phyloP scores from a whole-genome alignment of 2,113 vertebrate species.

The Synchiropus splendidus region DNA sequence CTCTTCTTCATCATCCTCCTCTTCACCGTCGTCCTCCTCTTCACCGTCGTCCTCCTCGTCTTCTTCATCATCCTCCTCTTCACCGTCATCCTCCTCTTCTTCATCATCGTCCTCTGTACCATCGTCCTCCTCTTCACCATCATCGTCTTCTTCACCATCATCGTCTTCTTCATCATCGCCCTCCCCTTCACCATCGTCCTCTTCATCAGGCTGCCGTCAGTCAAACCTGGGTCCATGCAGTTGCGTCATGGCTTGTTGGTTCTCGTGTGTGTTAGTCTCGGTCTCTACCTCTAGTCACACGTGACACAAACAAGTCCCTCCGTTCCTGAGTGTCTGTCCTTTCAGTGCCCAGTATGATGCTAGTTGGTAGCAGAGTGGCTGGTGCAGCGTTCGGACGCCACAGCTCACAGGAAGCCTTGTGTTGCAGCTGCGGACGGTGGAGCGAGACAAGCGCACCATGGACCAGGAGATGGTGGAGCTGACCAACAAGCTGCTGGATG shows the following conservation, averaged over 20 bases:
- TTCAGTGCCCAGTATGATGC: too few relatives aligned
- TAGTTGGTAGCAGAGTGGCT: too few relatives aligned
- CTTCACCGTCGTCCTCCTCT: too few relatives aligned
- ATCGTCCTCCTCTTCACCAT: constrained; percentile 74
- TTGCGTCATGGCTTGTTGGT: constrained; percentile 78
- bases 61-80: too few relatives aligned
- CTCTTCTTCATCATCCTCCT: too few relatives aligned
- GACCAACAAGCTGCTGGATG: constrained; percentile 92
- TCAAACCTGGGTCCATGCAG: constrained; percentile 98
- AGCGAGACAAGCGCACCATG: constrained; percentile 91
- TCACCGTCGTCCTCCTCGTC: too few relatives aligned
- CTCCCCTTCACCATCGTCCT: constrained; percentile 25
- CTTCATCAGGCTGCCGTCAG: constrained; percentile 90
- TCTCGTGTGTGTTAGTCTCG: neutral
- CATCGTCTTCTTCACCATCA: constrained; percentile 32
- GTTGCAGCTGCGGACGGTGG: constrained; percentile 88
- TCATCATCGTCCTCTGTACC: constrained; percentile 75
- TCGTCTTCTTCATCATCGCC: constrained; percentile 36
- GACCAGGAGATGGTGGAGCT: constrained; percentile 98
- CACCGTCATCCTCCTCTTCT: constrained; percentile 44
- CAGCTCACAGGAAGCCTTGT: constrained; percentile 4
- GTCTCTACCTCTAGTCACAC: neutral
- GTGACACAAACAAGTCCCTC: neutral
- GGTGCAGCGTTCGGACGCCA: too few relatives aligned
- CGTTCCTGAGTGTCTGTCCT: constrained; percentile 2